These are phyloP conservation scores for Odontamblyopus lacepedii DNA, from an alignment of 2,797 vertebrate species.

Conservation along the genomic window DNA sequence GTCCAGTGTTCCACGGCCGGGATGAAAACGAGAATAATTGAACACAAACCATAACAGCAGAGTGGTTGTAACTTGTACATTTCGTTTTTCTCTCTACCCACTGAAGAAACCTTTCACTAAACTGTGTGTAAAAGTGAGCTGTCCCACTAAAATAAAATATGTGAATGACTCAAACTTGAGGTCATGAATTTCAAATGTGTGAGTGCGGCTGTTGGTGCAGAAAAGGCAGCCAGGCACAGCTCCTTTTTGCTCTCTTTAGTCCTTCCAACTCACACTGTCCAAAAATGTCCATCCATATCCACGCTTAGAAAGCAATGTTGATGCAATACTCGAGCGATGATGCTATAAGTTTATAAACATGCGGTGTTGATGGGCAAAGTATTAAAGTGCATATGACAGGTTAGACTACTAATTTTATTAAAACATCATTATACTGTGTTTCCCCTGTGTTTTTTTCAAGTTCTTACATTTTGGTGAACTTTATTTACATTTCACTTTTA, in stretches of 20 bases:
- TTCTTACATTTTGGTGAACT: no score
- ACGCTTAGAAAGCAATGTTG: neutral
- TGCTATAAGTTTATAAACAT: no score
- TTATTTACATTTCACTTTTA: no score
- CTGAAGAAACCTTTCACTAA: neutral
- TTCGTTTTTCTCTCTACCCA: slow-evolving; percentile 28
- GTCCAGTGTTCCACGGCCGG: no score
- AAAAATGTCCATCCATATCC: neutral
- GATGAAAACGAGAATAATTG: neutral
- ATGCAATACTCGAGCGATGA: no score
- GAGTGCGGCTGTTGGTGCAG: slow-evolving; percentile 31
- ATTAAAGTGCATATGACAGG: no score
- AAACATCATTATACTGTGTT: no score
- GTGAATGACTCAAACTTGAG: slow-evolving; percentile 37
- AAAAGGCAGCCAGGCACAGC: slow-evolving; percentile 28
- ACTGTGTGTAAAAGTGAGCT: slow-evolving; percentile 40
- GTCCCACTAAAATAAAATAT: slow-evolving; percentile 22
- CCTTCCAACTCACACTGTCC: neutral
- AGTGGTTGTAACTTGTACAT: slow-evolving; percentile 20
- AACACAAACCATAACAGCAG: neutral
- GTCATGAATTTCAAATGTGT: slow-evolving; percentile 43
- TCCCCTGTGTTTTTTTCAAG: no score
- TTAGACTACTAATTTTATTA: no score
- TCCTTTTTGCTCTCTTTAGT: slow-evolving; percentile 26
- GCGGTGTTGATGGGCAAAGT: no score